These are phyloP conservation scores for Fringilla coelebs DNA, from an alignment of 2,797 vertebrate genomes.

Conservation along the genomic window DNA sequence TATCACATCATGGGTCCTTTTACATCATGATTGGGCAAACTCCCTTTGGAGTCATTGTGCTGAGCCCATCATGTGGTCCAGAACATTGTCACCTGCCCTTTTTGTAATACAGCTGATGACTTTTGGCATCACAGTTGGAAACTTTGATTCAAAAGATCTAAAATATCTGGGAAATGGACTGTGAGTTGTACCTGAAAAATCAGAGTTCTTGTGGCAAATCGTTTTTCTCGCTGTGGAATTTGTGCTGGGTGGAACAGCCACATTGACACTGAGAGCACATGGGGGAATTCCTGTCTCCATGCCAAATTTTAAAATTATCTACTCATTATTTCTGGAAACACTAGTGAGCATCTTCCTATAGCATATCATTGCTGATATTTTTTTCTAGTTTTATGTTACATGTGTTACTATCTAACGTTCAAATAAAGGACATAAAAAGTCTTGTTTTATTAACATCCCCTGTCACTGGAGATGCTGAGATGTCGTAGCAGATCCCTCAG, in stretches of 20 bases:
- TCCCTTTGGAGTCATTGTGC: neutral
- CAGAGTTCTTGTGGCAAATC: neutral
- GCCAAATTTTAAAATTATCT: neutral
- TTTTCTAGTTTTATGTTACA: neutral
- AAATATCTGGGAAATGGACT: neutral
- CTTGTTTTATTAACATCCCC: neutral
- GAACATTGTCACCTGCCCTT: neutral
- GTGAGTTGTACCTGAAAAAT: neutral
- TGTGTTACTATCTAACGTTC: neutral
- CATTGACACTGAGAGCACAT: neutral
- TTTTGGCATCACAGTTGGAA: conserved; percentile 26
- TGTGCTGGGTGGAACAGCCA: neutral
- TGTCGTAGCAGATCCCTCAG: neutral
- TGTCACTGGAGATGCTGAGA: neutral
- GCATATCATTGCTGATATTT: neutral
- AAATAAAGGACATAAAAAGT: neutral
- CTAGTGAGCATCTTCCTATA: neutral
- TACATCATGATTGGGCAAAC: neutral
- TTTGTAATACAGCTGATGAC: neutral
- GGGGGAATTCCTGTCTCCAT: neutral
- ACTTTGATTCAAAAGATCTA: neutral
- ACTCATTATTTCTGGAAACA: neutral
- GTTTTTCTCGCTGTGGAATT: neutral
- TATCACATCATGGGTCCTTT: neutral
- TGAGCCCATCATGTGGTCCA: neutral